A percentile compares a stretch with the other conserved stretches of the same genome.
Evolutionary conservation across 2,113 vertebrate species (phyloP).

Genomic region (Cariama cristata): DNA sequence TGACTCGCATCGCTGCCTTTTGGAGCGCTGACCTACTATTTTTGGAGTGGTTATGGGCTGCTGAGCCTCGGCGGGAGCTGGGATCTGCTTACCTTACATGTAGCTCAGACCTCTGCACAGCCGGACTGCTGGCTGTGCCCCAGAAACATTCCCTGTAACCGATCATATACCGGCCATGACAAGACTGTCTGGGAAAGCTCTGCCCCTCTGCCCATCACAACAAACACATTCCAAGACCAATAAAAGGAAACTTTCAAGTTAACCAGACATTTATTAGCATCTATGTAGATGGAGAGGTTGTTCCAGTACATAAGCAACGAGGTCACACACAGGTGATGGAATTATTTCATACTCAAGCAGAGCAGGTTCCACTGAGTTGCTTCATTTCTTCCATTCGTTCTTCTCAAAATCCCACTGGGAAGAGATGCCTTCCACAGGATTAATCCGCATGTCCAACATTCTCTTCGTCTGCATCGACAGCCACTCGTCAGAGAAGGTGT

Average conservation of each 20-base stretch:
- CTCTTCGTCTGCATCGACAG: slow-evolving; percentile 87
- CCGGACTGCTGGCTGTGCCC: background rate
- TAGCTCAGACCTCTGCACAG: background rate
- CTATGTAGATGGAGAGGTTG: slow-evolving; percentile 70
- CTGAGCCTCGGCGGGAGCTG: background rate
- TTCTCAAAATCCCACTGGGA: slow-evolving; percentile 95
- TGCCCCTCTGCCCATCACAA: background rate
- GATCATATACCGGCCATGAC: background rate
- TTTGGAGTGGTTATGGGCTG: background rate
- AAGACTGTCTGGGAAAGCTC: too few species aligned
- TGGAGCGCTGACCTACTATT: fast-evolving
- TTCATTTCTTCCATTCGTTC: slow-evolving; percentile 95
- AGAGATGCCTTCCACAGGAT: slow-evolving; percentile 86
- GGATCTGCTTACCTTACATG: background rate
- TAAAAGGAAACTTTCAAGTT: slow-evolving; percentile 28
- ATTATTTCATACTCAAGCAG: background rate
- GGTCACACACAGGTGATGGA: slow-evolving; percentile 55
- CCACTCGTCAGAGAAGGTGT: slow-evolving; percentile 86
- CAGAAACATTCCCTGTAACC: background rate
- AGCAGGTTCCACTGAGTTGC: background rate
- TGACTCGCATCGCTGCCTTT: background rate
- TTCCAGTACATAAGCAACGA: slow-evolving; percentile 80
- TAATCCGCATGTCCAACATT: slow-evolving; percentile 92
- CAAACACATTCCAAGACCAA: background rate
- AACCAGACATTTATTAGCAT: slow-evolving; percentile 83